Evolutionary conservation across 2,797 vertebrate genomes (phyloP).

Genomic region (Pampus argenteus): DNA sequence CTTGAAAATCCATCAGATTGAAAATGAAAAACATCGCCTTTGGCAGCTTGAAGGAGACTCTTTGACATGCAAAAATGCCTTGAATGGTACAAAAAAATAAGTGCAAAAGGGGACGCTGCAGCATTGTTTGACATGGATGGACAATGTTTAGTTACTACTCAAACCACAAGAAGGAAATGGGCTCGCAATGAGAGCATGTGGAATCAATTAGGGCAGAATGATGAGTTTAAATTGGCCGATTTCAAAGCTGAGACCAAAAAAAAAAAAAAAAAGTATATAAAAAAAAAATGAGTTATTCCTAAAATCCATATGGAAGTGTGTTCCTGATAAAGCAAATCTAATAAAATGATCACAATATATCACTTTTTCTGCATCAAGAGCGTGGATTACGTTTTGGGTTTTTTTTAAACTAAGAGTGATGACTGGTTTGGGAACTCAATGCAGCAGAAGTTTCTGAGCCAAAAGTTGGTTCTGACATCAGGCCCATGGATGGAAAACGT

Average conservation of each 20-base stretch:
- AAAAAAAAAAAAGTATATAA: constrained; percentile 7
- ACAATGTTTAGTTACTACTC: constrained; percentile 47
- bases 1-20: constrained; percentile 53
- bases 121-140: constrained; percentile 46
- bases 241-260: constrained; percentile 51
- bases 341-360: constrained; percentile 42
- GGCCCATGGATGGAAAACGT: constrained; percentile 7
- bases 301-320: constrained; percentile 43
- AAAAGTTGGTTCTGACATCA: constrained; percentile 50
- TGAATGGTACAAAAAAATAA: constrained; percentile 56
- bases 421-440: constrained; percentile 35
- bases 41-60: constrained; percentile 48
- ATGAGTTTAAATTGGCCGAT: constrained; percentile 53
- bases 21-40: constrained; percentile 60
- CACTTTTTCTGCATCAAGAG: constrained; percentile 35
- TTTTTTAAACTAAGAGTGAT: constrained; percentile 27
- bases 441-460: constrained; percentile 36
- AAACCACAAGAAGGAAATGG: constrained; percentile 45
- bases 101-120: constrained; percentile 34
- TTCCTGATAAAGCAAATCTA: constrained; percentile 53
- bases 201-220: constrained; percentile 61
- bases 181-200: constrained; percentile 57
- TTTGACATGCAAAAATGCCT: constrained; percentile 55
- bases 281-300: constrained; percentile 3
- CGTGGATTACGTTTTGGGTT: constrained; percentile 1